phyloP scores from a whole-genome alignment of 2,888 invertebrate genomes.

The Epistrophe grossulariae region DNA sequence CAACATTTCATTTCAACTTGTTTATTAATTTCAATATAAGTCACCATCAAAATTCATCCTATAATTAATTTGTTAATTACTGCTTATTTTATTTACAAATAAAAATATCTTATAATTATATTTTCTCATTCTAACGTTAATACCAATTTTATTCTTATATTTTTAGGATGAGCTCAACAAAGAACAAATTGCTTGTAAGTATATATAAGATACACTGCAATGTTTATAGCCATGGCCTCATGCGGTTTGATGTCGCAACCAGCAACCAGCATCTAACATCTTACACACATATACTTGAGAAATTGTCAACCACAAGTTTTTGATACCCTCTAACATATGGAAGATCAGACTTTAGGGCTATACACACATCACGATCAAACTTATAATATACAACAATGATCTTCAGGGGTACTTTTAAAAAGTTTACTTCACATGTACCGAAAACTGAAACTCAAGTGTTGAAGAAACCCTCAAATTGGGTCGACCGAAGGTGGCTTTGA shows the following conservation, averaged over 20 bases:
- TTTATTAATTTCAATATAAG: too few species aligned
- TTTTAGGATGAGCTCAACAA: slow-evolving; percentile 90
- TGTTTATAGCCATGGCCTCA: slow-evolving; percentile 21
- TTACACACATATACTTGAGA: slow-evolving; percentile 22
- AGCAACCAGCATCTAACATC: not conserved
- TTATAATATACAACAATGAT: not conserved
- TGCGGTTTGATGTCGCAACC: slow-evolving; percentile 22
- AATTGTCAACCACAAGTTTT: slow-evolving; percentile 49
- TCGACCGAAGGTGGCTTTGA: slow-evolving; percentile 14
- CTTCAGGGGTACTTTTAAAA: not conserved
- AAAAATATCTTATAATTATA: not conserved
- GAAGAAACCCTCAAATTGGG: slow-evolving; percentile 39
- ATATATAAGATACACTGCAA: slow-evolving; percentile 6
- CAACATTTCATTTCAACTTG: too few species aligned
- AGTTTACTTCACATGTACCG: slow-evolving; percentile 36
- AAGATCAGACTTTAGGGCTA: slow-evolving; percentile 28
- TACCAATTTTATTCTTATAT: slow-evolving; percentile 44
- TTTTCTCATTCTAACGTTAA: not conserved
- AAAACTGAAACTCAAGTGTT: slow-evolving; percentile 22
- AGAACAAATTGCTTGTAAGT: slow-evolving; percentile 92
- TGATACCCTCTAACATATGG: slow-evolving; percentile 23
- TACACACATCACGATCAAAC: slow-evolving; percentile 26
- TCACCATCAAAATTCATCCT: too few species aligned
- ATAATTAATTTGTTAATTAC: too few species aligned
- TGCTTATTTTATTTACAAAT: not conserved